A percentile compares a stretch with the other conserved stretches of the same genome.
These are phyloP conservation scores for Albula goreensis DNA, from an alignment of 2,113 vertebrate genomes.

Conservation along the genomic window DNA sequence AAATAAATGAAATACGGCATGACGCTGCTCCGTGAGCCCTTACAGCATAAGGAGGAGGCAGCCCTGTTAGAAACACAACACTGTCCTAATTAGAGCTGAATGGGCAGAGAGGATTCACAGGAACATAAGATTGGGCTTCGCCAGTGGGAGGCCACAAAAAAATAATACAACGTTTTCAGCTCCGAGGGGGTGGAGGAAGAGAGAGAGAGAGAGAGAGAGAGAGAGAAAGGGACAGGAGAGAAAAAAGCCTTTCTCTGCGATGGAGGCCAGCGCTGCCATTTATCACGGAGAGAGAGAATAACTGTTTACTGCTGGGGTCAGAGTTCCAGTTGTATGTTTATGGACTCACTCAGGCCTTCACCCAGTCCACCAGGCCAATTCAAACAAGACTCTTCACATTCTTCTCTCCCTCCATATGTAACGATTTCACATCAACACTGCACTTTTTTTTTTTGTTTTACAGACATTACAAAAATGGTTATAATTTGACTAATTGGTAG, in stretches of 20 bases:
- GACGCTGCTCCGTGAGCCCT: too few relatives aligned
- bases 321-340: constrained; percentile 70
- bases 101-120: constrained; percentile 20
- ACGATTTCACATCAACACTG: neutral
- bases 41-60: neutral
- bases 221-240: too few relatives aligned
- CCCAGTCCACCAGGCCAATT: constrained; percentile 1
- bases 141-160: constrained; percentile 18
- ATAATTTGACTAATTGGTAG: neutral
- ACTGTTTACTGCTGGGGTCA: constrained; percentile 76
- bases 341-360: constrained; percentile 58
- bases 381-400: constrained; percentile 4
- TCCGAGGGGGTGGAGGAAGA: neutral
- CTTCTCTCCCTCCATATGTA: neutral
- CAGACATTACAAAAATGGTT: neutral
- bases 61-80: constrained; percentile 27
- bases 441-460: neutral
- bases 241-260: neutral
- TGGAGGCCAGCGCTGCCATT: constrained; percentile 56
- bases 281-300: constrained; percentile 54
- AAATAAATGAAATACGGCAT: too few relatives aligned
- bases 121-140: constrained; percentile 13
- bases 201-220: neutral
- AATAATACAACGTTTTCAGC: neutral
- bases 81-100: constrained; percentile 11